Evolutionary conservation across 2,888 invertebrate genomes (phyloP).

Genomic region (Crematogaster levior): DNA sequence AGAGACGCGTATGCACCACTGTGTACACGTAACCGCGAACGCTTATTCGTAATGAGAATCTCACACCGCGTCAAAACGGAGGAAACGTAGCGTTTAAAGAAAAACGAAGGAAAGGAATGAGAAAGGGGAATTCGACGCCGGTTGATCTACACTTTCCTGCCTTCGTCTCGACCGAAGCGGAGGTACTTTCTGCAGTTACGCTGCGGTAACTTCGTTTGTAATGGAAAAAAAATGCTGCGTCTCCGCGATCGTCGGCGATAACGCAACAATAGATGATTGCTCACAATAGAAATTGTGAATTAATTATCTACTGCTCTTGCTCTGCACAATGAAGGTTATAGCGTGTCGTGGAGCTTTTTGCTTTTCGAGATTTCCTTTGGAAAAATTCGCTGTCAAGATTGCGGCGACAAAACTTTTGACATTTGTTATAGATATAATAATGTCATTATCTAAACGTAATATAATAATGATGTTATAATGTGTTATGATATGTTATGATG

Average conservation of each 20-base stretch:
- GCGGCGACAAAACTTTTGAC: not conserved
- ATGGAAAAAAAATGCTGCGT: not conserved
- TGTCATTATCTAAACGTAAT: not conserved
- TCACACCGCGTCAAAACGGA: not conserved
- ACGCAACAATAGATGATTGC: not conserved
- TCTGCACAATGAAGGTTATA: not conserved
- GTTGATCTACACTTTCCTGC: not conserved
- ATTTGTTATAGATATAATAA: not conserved
- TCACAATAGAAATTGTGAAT: not conserved
- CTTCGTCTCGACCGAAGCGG: not conserved
- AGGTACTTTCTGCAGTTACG: constrained; percentile 18
- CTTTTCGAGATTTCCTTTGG: not conserved
- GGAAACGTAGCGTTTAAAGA: not conserved
- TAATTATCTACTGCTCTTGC: not conserved
- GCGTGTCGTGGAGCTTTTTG: not conserved
- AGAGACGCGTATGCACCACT: not conserved
- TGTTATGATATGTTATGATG: constrained; percentile 8
- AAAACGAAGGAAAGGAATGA: not conserved
- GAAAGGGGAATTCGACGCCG: not conserved
- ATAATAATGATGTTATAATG: not conserved
- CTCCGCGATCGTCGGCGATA: not conserved
- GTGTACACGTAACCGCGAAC: not conserved
- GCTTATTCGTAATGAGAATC: not conserved
- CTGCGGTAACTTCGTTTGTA: not conserved
- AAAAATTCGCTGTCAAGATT: not conserved